These are phyloP conservation scores for Oscheius sp. DNA, from an alignment of 2,888 invertebrate species.

Conservation along the genomic window DNA sequence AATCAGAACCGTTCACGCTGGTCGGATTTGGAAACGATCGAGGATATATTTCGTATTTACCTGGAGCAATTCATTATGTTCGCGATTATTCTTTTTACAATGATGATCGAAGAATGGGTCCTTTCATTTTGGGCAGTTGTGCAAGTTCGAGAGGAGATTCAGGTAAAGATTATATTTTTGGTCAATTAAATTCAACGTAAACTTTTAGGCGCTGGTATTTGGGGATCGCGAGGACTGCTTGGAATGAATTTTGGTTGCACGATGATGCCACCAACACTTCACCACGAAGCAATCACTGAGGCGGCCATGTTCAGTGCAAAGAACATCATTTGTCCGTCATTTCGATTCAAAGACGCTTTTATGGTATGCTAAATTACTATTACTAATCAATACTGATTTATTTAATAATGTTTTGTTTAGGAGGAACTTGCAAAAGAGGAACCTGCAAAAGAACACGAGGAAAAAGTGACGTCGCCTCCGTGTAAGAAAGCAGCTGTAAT, in stretches of 20 bases:
- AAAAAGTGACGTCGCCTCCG: constrained; percentile 44
- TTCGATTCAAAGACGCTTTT: constrained; percentile 41
- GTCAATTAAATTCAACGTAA: constrained; percentile 47
- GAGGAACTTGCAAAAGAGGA: constrained; percentile 47
- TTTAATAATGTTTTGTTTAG: constrained; percentile 52
- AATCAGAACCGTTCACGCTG: constrained; percentile 45
- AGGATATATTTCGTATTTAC: constrained; percentile 39
- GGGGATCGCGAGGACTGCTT: constrained; percentile 46
- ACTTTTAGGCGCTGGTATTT: constrained; percentile 50
- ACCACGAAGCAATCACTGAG: constrained; percentile 46
- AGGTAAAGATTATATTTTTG: constrained; percentile 52
- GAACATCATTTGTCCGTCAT: constrained; percentile 45
- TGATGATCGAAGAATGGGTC: constrained; percentile 38
- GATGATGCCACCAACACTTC: constrained; percentile 42
- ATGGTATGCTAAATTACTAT: constrained; percentile 48
- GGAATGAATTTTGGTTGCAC: constrained; percentile 49
- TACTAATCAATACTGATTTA: constrained; percentile 47
- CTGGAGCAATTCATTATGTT: constrained; percentile 40
- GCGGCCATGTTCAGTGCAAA: constrained; percentile 47
- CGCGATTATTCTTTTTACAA: constrained; percentile 41
- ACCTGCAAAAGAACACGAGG: no score
- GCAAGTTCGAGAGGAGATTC: constrained; percentile 47
- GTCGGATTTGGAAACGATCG: constrained; percentile 46
- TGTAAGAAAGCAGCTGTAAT: constrained; percentile 40
- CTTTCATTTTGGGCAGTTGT: constrained; percentile 50